Evolutionary conservation across 92 coral and sea anemone genomes (phyloP), one percentile per base, ranked within the genome.

Genomic region (Parazoanthus swiftii): DNA sequence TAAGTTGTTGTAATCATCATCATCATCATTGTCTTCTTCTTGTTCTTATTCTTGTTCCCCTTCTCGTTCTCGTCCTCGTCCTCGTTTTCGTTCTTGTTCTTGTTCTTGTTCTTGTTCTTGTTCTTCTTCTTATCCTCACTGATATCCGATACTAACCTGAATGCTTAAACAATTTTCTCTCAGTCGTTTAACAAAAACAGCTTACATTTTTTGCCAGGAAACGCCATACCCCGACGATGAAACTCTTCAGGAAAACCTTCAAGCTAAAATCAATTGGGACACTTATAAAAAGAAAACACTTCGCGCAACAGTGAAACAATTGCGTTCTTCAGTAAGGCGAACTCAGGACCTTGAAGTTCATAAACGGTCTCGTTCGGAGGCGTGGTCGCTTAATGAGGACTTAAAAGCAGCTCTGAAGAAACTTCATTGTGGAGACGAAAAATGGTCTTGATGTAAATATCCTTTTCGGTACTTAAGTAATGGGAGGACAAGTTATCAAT

Each of bases 251-350:
- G 91, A 88, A 58, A 94, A 95, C 66, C 90, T 96, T 56, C 98
- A 96, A 76, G 98, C 94, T 77, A 96, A 96, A 83, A 92, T 94
- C 66, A 96, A 96, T 89, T 96, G 98, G 98, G 98, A 96, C 54
- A 92, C 96, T 3, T 96, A 94, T 82, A 95, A 93, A 37, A 95
- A 90, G 56, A 96, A 93, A 74, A 96, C 96, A 0, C 80, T 96
- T 18, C 90, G 88, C 39, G 81, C 91, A 29, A 93, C 95, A 36
- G 85, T 94, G 1, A 86, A 92, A 23, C 86, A 89, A 77, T 77
- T 93, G 56, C 90, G 91, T 16, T 89, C 85, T 7, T 81, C 92
- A 50, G 39, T 58, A 51, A 86, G 98, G 71, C 91, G 98, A 90
- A 37, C 71, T 44, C 71, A 89, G 63, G 93, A 93, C 85, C 89